A percentile compares a stretch with the other conserved stretches of the same genome.
phyloP scores from a whole-genome alignment of 2,888 invertebrate genomes.

The Tipula lateralis region DNA sequence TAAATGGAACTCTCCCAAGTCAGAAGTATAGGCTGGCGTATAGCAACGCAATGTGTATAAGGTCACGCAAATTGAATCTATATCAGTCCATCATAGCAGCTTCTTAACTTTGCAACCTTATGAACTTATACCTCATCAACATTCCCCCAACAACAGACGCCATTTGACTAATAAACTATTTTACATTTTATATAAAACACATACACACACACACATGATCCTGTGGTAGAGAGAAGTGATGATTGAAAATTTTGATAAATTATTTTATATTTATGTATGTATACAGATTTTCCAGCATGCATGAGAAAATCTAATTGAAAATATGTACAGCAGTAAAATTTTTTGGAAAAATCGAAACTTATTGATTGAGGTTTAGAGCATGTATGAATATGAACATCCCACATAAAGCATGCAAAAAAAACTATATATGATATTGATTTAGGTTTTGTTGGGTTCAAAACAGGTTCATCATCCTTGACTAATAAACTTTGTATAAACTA shows the following conservation, averaged over 20 bases:
- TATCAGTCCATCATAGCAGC: too few relatives aligned
- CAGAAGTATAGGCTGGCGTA: too few relatives aligned
- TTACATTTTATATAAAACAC: too few relatives aligned
- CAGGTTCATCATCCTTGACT: background rate
- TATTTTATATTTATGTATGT: too few relatives aligned
- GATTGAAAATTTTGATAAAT: background rate
- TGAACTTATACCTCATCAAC: too few relatives aligned
- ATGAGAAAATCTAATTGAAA: background rate
- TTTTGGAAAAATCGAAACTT: background rate
- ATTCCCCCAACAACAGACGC: too few relatives aligned
- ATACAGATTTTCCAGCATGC: background rate
- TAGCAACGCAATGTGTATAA: too few relatives aligned
- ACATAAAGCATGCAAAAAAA: background rate
- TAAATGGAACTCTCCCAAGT: too few relatives aligned
- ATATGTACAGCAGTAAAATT: background rate
- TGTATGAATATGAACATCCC: too few relatives aligned
- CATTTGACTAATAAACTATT: too few relatives aligned
- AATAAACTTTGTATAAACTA: background rate
- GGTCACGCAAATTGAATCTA: too few relatives aligned
- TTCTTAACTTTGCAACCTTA: too few relatives aligned
- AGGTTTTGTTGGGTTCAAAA: background rate
- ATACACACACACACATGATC: background rate
- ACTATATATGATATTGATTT: background rate
- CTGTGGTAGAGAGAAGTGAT: background rate
- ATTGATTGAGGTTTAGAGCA: background rate